Percentiles rank a stretch among this genome's conserved stretches.
These are phyloP conservation scores for Telmatochromis brichardi DNA, from an alignment of 2,113 vertebrate genomes.

Conservation along the genomic window DNA sequence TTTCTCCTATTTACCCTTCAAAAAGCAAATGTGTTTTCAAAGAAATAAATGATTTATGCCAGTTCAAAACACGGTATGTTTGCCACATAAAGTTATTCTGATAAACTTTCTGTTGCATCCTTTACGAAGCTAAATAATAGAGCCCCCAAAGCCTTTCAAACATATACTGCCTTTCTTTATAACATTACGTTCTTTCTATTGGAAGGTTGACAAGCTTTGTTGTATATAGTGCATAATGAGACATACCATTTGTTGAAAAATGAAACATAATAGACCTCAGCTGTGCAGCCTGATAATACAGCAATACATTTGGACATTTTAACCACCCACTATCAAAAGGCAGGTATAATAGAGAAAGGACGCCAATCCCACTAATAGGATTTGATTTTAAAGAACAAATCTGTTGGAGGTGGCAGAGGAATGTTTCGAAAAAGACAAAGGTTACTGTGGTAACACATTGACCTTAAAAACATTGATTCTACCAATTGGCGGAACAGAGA, in stretches of 20 bases:
- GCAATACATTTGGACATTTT: background rate
- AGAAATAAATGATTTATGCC: background rate
- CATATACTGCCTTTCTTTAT: background rate
- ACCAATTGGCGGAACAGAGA: rapidly evolving
- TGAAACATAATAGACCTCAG: background rate
- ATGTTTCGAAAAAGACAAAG: background rate
- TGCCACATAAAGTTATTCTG: background rate
- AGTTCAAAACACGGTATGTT: background rate
- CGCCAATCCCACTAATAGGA: background rate
- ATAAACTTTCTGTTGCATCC: background rate
- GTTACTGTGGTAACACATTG: background rate
- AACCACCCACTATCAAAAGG: background rate
- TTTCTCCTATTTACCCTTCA: background rate
- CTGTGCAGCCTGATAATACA: background rate
- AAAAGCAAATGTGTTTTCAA: background rate
- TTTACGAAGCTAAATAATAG: background rate
- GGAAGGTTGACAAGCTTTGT: background rate
- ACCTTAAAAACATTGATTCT: background rate
- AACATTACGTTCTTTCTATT: background rate
- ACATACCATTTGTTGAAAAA: background rate
- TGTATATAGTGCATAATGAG: background rate
- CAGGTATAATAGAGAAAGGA: background rate
- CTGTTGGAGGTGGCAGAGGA: background rate
- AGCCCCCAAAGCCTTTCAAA: background rate
- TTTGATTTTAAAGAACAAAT: background rate